These are phyloP conservation scores for Uria lomvia DNA, from an alignment of 2,113 vertebrate genomes.

Conservation along the genomic window DNA sequence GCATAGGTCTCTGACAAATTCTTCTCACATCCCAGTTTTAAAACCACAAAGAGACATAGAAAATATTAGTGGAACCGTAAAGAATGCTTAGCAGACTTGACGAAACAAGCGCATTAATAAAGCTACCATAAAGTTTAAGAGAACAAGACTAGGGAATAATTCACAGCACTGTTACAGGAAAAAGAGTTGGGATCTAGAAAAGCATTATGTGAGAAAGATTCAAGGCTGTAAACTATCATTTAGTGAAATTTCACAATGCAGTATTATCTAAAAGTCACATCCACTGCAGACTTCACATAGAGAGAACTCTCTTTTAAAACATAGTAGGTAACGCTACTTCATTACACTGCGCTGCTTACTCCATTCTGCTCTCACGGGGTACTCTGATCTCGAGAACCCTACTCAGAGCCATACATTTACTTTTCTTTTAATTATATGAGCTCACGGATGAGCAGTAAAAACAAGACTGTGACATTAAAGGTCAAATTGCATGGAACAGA, in stretches of 20 bases:
- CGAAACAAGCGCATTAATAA: background rate
- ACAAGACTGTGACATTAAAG: background rate
- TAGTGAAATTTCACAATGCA: background rate
- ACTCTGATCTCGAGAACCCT: background rate
- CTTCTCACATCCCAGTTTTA: background rate
- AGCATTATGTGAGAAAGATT: background rate
- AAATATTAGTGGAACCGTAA: background rate
- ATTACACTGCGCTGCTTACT: background rate
- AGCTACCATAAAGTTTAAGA: background rate
- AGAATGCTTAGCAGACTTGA: background rate
- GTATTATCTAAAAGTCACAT: background rate
- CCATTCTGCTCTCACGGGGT: background rate
- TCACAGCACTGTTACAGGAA: background rate
- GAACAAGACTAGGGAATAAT: background rate
- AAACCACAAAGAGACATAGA: background rate
- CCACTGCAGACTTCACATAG: background rate
- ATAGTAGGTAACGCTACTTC: rapidly evolving
- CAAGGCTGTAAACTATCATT: background rate
- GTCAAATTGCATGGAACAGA: background rate
- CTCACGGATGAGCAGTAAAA: background rate
- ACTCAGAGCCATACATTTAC: background rate
- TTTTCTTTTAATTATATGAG: background rate
- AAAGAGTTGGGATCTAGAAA: background rate
- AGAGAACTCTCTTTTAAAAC: background rate
- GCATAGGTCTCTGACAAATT: background rate